Evolutionary conservation across 2,888 invertebrate species (phyloP).

Genomic region (Rhingia rostrata): DNA sequence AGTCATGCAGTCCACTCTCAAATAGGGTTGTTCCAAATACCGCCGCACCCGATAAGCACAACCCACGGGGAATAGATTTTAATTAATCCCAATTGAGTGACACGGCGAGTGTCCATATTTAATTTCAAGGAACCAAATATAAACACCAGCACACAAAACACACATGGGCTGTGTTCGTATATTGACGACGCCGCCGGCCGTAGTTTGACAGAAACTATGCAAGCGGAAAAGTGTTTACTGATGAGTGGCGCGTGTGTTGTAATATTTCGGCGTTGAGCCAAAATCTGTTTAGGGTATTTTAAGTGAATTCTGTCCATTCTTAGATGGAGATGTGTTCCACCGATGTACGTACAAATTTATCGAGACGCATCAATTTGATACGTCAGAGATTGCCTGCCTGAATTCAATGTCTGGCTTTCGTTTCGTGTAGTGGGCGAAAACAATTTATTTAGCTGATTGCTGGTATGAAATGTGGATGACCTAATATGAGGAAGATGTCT

Average conservation of each 20-base stretch:
- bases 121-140: neutral
- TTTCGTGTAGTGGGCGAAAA: neutral
- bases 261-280: neutral
- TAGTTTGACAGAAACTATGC: constrained; percentile 1
- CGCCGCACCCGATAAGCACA: constrained; percentile 22
- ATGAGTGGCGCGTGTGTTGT: neutral
- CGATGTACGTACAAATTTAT: constrained; percentile 1
- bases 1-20: constrained; percentile 11
- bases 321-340: neutral
- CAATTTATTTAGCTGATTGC: neutral
- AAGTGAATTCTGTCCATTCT: neutral
- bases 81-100: constrained; percentile 65
- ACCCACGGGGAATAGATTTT: constrained; percentile 37
- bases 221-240: constrained; percentile 5
- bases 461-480: neutral
- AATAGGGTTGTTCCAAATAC: neutral
- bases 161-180: neutral
- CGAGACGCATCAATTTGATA: neutral
- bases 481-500: neutral
- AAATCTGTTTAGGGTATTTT: neutral
- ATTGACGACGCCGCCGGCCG: too few species aligned
- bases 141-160: neutral
- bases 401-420: neutral
- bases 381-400: neutral
- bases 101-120: constrained; percentile 35